Evolutionary conservation across 2,113 vertebrate genomes (phyloP).

Genomic region (Agelaius phoeniceus): DNA sequence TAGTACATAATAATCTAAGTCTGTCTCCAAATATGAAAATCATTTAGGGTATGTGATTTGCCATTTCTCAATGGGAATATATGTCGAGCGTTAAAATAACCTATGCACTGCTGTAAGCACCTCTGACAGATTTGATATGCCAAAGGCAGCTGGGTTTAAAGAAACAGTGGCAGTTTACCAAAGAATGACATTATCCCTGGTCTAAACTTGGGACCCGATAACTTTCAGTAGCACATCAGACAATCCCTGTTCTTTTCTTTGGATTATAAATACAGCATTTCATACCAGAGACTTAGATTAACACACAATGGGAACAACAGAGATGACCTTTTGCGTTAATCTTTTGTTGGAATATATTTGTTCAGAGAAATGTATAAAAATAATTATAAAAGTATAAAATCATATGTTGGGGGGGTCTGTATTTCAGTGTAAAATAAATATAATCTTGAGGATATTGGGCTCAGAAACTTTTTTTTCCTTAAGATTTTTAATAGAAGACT

Average conservation of each 20-base stretch:
- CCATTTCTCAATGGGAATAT: background rate
- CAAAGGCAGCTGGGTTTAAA: slow-evolving; percentile 33
- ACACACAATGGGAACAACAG: background rate
- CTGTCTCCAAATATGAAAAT: background rate
- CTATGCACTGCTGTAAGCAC: background rate
- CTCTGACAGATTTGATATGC: slow-evolving; percentile 39
- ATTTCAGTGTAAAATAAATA: background rate
- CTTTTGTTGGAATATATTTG: background rate
- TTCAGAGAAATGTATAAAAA: background rate
- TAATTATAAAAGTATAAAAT: background rate
- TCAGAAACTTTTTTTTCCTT: background rate
- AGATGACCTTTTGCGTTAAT: slow-evolving; percentile 10
- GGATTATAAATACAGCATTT: slow-evolving; percentile 38
- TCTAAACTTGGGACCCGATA: slow-evolving; percentile 39
- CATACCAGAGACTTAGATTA: background rate
- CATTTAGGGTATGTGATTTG: background rate
- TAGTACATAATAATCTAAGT: background rate
- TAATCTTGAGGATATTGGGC: background rate
- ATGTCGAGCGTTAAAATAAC: background rate
- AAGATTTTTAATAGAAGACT: background rate
- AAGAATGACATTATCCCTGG: slow-evolving; percentile 19
- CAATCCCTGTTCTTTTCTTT: slow-evolving; percentile 16
- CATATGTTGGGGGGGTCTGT: accelerated
- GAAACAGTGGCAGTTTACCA: slow-evolving; percentile 12
- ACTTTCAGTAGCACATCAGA: background rate